phyloP scores from a whole-genome alignment of 2,113 vertebrate species.

The Hypomesus transpacificus region DNA sequence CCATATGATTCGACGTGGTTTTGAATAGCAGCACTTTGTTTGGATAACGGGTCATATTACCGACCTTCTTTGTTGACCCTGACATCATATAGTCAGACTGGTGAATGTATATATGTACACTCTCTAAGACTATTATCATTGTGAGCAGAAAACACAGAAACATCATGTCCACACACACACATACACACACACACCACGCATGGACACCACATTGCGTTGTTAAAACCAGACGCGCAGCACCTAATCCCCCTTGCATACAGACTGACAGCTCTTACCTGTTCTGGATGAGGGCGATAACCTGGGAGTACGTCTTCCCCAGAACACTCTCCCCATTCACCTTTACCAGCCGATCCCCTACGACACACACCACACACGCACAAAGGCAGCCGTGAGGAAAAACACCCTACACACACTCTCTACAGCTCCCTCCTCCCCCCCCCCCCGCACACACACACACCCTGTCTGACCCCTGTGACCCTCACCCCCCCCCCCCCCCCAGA shows the following conservation, averaged over 20 bases:
- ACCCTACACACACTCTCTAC: neutral
- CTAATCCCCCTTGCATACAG: too few species aligned
- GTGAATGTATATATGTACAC: neutral
- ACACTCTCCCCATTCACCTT: slow-evolving; percentile 95
- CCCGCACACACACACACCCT: neutral
- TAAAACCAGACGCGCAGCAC: neutral
- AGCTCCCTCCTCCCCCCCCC: neutral
- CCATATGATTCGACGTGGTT: neutral
- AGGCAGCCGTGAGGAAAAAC: neutral
- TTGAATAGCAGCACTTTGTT: too few species aligned
- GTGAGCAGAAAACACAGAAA: neutral
- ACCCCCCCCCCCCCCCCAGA: neutral
- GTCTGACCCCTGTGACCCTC: neutral
- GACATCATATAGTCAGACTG: too few species aligned
- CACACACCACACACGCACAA: slow-evolving; percentile 19
- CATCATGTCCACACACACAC: neutral
- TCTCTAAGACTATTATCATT: slow-evolving; percentile 25
- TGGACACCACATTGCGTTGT: neutral
- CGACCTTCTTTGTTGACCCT: too few species aligned
- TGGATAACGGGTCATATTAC: too few species aligned
- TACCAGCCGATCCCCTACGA: slow-evolving; percentile 89
- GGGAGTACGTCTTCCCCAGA: slow-evolving; percentile 94
- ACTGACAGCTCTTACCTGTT: slow-evolving; percentile 82
- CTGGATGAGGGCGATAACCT: slow-evolving; percentile 96
- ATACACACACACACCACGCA: slow-evolving; percentile 12